Conservation (phyloP, 2,797 vertebrate genomes). For the Cossypha heuglini region DNA sequence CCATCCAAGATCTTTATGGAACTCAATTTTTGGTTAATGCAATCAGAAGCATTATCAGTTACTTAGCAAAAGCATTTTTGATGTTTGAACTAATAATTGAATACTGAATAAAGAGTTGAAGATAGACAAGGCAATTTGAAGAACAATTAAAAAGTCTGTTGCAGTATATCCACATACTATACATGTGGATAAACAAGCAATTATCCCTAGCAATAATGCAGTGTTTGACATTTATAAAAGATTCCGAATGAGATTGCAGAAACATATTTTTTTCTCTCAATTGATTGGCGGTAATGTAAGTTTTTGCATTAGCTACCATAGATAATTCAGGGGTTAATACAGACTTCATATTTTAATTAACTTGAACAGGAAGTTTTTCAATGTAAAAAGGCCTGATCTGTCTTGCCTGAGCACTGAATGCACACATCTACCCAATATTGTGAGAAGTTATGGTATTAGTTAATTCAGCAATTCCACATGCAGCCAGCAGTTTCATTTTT, state of each 20-base stretch:
- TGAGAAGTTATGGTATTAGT: not conserved
- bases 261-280: not conserved
- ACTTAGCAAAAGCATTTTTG: not conserved
- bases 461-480: not conserved
- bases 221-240: not conserved
- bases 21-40: not conserved
- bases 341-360: not conserved
- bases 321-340: not conserved
- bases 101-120: not conserved
- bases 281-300: not conserved
- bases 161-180: not conserved
- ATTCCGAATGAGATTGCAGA: not conserved
- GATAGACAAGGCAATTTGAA: not conserved
- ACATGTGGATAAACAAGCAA: not conserved
- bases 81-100: not conserved
- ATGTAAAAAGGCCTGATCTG: not conserved
- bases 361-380: not conserved
- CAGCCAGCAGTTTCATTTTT: not conserved
- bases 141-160: not conserved
- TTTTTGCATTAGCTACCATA: not conserved
- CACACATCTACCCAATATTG: not conserved
- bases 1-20: not conserved
- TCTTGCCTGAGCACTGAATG: not conserved
- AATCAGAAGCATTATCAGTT: not conserved
- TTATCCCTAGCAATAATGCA: not conserved